phyloP scores from a whole-genome alignment of 1,140 invertebrate genomes.

The Ceratoteleas bidentatus region DNA sequence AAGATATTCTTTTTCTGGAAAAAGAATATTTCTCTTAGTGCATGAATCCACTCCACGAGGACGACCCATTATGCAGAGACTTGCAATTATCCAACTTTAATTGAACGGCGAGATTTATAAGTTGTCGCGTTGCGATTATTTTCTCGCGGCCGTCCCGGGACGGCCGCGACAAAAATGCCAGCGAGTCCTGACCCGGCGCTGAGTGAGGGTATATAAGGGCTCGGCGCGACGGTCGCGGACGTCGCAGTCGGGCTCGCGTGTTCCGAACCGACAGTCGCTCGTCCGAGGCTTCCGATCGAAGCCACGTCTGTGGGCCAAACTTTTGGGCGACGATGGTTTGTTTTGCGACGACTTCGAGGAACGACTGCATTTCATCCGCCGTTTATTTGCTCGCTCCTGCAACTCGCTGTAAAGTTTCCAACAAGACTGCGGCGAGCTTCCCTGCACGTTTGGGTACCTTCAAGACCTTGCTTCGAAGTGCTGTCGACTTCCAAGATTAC shows the following conservation, averaged over 20 bases:
- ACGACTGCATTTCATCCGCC: neutral
- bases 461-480: no score
- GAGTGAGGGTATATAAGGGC: conserved; percentile 73
- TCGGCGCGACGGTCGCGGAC: conserved; percentile 74
- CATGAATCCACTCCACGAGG: conserved; percentile 1
- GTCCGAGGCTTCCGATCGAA: conserved; percentile 67
- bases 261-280: conserved; percentile 68
- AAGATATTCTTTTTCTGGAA: no score
- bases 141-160: conserved; percentile 18
- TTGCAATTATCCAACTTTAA: conserved; percentile 18
- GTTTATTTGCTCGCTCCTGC: neutral
- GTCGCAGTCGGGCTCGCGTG: conserved; percentile 76
- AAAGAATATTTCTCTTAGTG: no score
- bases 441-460: no score
- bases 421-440: no score
- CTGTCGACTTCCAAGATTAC: no score
- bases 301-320: conserved; percentile 34
- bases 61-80: neutral
- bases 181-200: conserved; percentile 41
- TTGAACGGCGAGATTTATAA: conserved; percentile 1
- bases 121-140: conserved; percentile 20
- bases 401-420: no score
- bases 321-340: neutral
- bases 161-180: conserved; percentile 32
- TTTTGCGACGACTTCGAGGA: neutral